phyloP scores from a whole-genome alignment of 2,888 invertebrate species.

The Deilephila porcellus region DNA sequence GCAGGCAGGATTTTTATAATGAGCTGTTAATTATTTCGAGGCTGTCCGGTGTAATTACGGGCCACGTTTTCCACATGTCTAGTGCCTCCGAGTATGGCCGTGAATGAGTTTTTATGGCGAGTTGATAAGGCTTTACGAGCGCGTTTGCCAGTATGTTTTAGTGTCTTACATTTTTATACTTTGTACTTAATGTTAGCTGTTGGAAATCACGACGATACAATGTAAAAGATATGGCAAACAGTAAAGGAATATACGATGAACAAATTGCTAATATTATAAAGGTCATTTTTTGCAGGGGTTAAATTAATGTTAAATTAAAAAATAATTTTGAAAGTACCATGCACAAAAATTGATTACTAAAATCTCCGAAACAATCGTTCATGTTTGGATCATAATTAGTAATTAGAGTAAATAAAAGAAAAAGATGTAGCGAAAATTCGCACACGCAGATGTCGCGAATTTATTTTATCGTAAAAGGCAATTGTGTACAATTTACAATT shows the following conservation, averaged over 20 bases:
- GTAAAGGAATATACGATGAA: not conserved
- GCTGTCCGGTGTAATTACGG: not conserved
- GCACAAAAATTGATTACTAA: too few relatives aligned
- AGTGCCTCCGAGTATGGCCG: not conserved
- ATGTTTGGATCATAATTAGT: too few relatives aligned
- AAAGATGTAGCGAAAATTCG: too few relatives aligned
- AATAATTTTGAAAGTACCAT: too few relatives aligned
- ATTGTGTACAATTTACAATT: too few relatives aligned
- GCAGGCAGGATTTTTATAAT: not conserved
- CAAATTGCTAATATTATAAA: not conserved
- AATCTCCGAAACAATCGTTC: too few relatives aligned
- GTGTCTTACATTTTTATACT: not conserved
- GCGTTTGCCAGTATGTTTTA: not conserved
- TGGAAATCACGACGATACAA: not conserved
- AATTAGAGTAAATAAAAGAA: too few relatives aligned
- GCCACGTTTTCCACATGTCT: not conserved
- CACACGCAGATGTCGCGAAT: too few relatives aligned
- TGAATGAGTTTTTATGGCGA: conserved; percentile 13
- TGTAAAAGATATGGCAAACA: not conserved
- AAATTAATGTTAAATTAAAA: too few relatives aligned
- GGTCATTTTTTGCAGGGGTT: too few relatives aligned
- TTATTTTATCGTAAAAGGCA: not conserved
- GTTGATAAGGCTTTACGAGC: conserved; percentile 19
- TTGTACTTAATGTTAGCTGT: not conserved
- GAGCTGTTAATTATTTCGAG: conserved; percentile 6